Conservation (phyloP, 2,797 vertebrate genomes). For the Spinus pinus region DNA sequence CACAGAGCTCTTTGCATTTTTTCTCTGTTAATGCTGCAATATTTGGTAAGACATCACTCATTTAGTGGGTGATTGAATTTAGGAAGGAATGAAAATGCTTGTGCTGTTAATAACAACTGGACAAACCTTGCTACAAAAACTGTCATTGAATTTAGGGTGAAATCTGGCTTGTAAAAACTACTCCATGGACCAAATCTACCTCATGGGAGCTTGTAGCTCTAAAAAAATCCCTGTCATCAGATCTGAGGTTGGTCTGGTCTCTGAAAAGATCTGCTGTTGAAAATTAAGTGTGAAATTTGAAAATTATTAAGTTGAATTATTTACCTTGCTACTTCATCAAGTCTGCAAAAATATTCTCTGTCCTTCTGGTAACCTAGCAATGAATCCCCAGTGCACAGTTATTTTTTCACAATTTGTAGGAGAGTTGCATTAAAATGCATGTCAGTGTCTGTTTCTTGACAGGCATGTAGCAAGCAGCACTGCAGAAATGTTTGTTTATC, state of each 20-base stretch:
- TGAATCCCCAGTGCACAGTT: constrained; percentile 9
- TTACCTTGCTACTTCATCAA: constrained; percentile 55
- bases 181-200: background rate
- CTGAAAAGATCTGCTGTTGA: constrained; percentile 16
- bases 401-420: constrained; percentile 52
- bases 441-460: constrained; percentile 42
- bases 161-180: background rate
- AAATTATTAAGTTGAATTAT: constrained; percentile 46
- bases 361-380: constrained; percentile 50
- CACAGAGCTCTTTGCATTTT: background rate
- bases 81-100: background rate
- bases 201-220: background rate
- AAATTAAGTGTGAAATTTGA: constrained; percentile 45
- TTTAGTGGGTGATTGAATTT: background rate
- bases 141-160: background rate
- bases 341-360: constrained; percentile 35
- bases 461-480: constrained; percentile 44
- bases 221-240: background rate
- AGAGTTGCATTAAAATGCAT: constrained; percentile 55
- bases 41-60: background rate
- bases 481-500: constrained; percentile 60
- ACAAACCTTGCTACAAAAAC: background rate
- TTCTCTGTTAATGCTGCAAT: background rate
- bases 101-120: background rate
- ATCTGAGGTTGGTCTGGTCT: background rate